Conservation (phyloP, 2,888 invertebrate genomes). For the Rutpela maculata region DNA sequence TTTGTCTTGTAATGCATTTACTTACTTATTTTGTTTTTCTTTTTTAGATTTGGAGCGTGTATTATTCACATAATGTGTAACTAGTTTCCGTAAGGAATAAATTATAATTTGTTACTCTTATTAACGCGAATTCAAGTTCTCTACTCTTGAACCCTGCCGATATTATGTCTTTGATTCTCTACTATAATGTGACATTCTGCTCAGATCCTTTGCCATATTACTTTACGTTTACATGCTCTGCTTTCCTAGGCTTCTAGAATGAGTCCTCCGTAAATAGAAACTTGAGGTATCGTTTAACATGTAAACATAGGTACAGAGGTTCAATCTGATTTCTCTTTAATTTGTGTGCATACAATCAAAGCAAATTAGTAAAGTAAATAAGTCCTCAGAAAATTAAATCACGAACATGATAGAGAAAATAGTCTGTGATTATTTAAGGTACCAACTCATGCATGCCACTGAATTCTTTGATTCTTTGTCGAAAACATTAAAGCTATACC, state of each 20-base stretch:
- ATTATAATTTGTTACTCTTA: too few relatives aligned
- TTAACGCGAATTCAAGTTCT: background rate
- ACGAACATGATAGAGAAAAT: conserved; percentile 9
- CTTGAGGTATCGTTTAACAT: conserved; percentile 11
- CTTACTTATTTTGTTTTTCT: too few relatives aligned
- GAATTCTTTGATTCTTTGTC: too few relatives aligned
- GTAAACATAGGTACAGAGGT: conserved; percentile 20
- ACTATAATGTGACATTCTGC: background rate
- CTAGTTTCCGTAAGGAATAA: too few relatives aligned
- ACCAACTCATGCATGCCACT: background rate
- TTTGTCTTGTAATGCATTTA: too few relatives aligned
- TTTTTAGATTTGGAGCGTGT: too few relatives aligned
- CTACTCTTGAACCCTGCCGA: background rate
- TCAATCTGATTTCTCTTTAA: conserved; percentile 14
- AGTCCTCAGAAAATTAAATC: background rate
- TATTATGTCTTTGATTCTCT: background rate
- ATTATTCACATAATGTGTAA: too few relatives aligned
- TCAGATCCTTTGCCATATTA: background rate
- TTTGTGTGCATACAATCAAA: background rate
- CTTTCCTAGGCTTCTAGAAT: background rate
- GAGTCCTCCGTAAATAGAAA: conserved; percentile 8
- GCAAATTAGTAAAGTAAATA: conserved; percentile 10
- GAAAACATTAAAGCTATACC: too few relatives aligned
- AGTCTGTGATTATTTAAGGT: background rate
- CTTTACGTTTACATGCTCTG: background rate